Evolutionary conservation across 2,888 invertebrate species (phyloP).

Genomic region (Brachycybe producta): DNA sequence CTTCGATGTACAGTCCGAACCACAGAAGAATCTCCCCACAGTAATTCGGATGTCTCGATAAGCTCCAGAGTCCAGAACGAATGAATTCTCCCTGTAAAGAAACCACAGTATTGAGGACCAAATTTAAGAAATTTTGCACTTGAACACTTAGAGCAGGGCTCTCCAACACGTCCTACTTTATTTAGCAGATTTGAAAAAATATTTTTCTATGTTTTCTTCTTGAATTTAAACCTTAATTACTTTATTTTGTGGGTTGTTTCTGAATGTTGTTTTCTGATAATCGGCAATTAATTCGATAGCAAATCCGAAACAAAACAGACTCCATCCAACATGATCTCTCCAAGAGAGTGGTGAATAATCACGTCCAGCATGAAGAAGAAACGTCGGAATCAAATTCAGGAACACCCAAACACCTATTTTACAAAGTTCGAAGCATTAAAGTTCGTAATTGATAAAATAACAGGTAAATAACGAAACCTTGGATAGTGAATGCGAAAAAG

Average conservation of each 20-base stretch:
- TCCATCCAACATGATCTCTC: slow-evolving; percentile 6
- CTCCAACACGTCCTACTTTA: too few species aligned
- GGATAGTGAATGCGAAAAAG: slow-evolving; percentile 1
- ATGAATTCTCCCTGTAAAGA: slow-evolving; percentile 5
- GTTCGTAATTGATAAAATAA: too few species aligned
- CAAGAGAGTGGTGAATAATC: not conserved
- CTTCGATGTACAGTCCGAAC: slow-evolving; percentile 3
- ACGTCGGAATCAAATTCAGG: not conserved
- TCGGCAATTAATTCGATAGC: slow-evolving; percentile 4
- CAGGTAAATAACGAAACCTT: slow-evolving; percentile 1
- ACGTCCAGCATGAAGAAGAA: not conserved
- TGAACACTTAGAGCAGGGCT: too few species aligned
- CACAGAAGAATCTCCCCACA: slow-evolving; percentile 3
- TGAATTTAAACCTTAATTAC: not conserved
- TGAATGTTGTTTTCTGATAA: slow-evolving; percentile 3
- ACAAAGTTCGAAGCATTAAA: not conserved
- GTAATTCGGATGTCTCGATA: slow-evolving; percentile 7
- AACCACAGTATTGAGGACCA: not conserved
- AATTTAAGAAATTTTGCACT: not conserved
- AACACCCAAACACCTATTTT: slow-evolving; percentile 8
- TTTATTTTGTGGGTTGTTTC: slow-evolving; percentile 4
- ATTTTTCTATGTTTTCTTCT: not conserved
- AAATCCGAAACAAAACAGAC: slow-evolving; percentile 2
- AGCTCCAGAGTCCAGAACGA: slow-evolving; percentile 5
- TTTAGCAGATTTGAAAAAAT: not conserved